phyloP scores from a whole-genome alignment of 2,113 vertebrate species.

The Platysternon megacephalum region DNA sequence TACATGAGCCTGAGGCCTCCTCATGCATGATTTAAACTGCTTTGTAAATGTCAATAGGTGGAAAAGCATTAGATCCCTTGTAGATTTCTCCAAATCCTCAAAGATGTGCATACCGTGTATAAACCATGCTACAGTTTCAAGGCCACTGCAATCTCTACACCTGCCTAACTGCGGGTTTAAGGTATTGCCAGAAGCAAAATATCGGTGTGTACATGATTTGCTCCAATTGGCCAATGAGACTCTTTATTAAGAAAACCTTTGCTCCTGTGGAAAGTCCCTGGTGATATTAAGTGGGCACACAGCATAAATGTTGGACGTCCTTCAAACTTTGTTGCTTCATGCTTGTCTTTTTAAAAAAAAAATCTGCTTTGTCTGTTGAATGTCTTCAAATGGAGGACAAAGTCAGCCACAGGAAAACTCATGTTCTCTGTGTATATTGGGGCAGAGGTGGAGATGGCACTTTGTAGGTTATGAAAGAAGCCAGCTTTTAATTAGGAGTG shows the following conservation, averaged over 20 bases:
- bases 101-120: slow-evolving; percentile 82
- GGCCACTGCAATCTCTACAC: slow-evolving; percentile 81
- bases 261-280: slow-evolving; percentile 55
- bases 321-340: slow-evolving; percentile 76
- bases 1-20: slow-evolving; percentile 86
- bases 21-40: slow-evolving; percentile 93
- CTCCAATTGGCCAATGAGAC: slow-evolving; percentile 77
- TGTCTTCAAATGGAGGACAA: slow-evolving; percentile 37
- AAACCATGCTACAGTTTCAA: slow-evolving; percentile 79
- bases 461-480: slow-evolving; percentile 63
- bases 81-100: slow-evolving; percentile 85
- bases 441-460: slow-evolving; percentile 60
- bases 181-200: slow-evolving; percentile 86
- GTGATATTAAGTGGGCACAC: slow-evolving; percentile 54
- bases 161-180: slow-evolving; percentile 83
- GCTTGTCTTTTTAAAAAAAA: slow-evolving; percentile 53
- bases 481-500: slow-evolving; percentile 66
- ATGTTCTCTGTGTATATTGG: slow-evolving; percentile 7
- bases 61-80: slow-evolving; percentile 83
- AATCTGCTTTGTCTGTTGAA: slow-evolving; percentile 27
- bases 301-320: slow-evolving; percentile 78
- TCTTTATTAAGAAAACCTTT: slow-evolving; percentile 77
- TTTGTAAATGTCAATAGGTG: slow-evolving; percentile 92
- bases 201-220: slow-evolving; percentile 76
- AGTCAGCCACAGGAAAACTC: background rate